Conservation (phyloP, 2,797 vertebrate genomes). For the Argyrosomus regius region DNA sequence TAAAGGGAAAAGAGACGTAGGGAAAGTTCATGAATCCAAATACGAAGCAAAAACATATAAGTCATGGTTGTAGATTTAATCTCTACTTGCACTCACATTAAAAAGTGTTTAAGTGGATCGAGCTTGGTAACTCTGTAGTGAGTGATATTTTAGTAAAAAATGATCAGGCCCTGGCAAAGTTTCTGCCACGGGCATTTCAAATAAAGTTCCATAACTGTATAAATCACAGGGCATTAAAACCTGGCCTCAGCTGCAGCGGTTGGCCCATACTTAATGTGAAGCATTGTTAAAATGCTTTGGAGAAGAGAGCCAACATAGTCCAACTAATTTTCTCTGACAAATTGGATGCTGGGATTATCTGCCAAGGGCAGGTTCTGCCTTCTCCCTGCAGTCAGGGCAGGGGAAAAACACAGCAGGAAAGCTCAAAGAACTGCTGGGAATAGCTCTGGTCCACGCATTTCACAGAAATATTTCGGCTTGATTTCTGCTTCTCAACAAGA, state of each 20-base stretch:
- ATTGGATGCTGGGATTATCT: constrained; percentile 70
- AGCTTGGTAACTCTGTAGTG: constrained; percentile 29
- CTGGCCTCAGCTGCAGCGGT: constrained; percentile 56
- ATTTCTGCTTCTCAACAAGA: constrained; percentile 51
- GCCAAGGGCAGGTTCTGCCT: constrained; percentile 52
- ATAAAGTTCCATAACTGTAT: constrained; percentile 64
- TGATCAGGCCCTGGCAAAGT: constrained; percentile 54
- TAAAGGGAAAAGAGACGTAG: constrained; percentile 28
- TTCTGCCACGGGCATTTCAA: constrained; percentile 67
- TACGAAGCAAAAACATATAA: constrained; percentile 34
- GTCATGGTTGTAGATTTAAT: constrained; percentile 38
- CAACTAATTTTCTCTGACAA: constrained; percentile 78
- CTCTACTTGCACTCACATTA: constrained; percentile 47
- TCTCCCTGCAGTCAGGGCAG: constrained; percentile 33
- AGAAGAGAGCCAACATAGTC: constrained; percentile 56
- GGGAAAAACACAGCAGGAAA: constrained; percentile 29
- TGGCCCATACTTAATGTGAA: constrained; percentile 60
- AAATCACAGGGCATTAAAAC: constrained; percentile 73
- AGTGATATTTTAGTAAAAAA: constrained; percentile 55
- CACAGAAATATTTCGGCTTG: constrained; percentile 58
- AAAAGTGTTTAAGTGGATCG: constrained; percentile 32
- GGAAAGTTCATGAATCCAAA: constrained; percentile 30
- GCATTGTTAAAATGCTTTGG: constrained; percentile 70
- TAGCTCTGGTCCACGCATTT: constrained; percentile 43
- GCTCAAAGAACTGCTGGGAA: constrained; percentile 57